Percentiles rank a stretch among this genome's conserved stretches.
These are phyloP conservation scores for Oryzias celebensis DNA, from an alignment of 2,113 vertebrate species.

Conservation along the genomic window DNA sequence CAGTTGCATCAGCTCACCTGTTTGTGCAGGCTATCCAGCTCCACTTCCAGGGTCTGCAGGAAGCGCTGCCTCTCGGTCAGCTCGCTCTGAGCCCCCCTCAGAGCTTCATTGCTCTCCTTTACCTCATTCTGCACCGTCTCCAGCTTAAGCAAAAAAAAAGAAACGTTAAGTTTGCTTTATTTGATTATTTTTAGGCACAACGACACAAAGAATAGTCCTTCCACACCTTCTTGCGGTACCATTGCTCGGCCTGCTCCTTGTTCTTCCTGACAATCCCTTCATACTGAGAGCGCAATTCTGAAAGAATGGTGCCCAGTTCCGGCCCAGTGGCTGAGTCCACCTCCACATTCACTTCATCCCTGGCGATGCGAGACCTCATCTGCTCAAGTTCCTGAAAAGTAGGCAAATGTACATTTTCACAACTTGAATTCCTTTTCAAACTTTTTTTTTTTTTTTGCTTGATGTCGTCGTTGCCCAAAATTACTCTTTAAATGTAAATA, in stretches of 20 bases:
- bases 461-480: too few species aligned
- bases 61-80: conserved; percentile 78
- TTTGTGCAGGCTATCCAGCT: conserved; percentile 80
- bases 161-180: neutral
- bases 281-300: conserved; percentile 78
- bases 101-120: conserved; percentile 76
- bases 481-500: too few species aligned
- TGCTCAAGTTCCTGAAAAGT: conserved; percentile 74
- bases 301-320: conserved; percentile 73
- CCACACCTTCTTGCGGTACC: conserved; percentile 82
- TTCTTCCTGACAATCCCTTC: conserved; percentile 81
- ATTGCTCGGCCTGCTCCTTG: conserved; percentile 79
- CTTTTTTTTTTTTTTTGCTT: neutral
- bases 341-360: conserved; percentile 79
- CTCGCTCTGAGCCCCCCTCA: conserved; percentile 73
- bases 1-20: conserved; percentile 66
- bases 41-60: conserved; percentile 79
- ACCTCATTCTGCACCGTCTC: conserved; percentile 78
- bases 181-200: neutral
- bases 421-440: too few species aligned
- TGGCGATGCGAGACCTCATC: conserved; percentile 71
- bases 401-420: neutral
- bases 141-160: conserved; percentile 51
- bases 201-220: neutral
- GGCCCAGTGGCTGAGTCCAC: conserved; percentile 75